A percentile compares a stretch with the other conserved stretches of the same genome.
These are phyloP conservation scores for Cariama cristata DNA, from an alignment of 2,113 vertebrate species.

Conservation along the genomic window DNA sequence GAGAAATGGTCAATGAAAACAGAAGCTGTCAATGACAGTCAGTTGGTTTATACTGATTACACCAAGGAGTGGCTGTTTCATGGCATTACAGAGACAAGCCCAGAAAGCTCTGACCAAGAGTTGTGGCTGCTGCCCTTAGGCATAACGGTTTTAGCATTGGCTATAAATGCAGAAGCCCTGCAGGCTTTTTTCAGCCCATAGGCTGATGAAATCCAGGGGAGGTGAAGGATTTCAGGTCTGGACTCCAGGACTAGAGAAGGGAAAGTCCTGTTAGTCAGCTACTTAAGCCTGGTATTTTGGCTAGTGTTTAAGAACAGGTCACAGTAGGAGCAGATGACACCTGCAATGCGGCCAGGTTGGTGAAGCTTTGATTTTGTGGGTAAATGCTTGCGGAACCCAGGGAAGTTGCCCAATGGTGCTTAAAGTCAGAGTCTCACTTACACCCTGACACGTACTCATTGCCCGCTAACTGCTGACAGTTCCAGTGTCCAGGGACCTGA, in stretches of 20 bases:
- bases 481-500: not conserved
- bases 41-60: not conserved
- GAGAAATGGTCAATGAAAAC: not conserved
- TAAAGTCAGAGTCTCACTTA: not conserved
- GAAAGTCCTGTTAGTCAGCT: not conserved
- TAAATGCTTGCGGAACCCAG: not conserved
- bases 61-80: not conserved
- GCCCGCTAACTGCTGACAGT: not conserved
- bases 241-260: not conserved
- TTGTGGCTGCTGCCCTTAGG: not conserved
- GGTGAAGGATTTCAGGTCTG: not conserved
- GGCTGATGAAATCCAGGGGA: not conserved
- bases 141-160: accelerated
- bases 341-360: not conserved
- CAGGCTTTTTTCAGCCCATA: not conserved
- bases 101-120: not conserved
- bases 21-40: not conserved
- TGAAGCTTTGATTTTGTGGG: not conserved
- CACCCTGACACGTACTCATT: not conserved
- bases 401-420: not conserved
- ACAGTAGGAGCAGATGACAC: not conserved
- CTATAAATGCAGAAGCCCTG: not conserved
- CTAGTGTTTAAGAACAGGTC: not conserved
- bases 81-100: not conserved
- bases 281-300: not conserved